Evolutionary conservation across 2,888 invertebrate genomes (phyloP).

Genomic region (Thelaira solivaga): DNA sequence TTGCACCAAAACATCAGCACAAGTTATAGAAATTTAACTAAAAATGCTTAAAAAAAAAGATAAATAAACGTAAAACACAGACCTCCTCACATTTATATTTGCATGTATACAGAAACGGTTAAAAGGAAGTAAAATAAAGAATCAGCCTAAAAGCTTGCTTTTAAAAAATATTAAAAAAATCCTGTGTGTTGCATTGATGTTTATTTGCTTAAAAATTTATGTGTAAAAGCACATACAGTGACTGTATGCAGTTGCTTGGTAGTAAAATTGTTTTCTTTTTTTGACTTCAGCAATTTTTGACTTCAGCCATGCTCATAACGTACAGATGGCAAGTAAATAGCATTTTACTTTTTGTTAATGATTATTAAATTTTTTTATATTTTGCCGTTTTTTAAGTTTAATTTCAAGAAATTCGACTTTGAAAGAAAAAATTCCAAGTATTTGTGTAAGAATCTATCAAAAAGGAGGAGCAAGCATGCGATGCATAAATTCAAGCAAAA

Average conservation of each 20-base stretch:
- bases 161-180: slow-evolving; percentile 19
- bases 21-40: background rate
- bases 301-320: too few relatives aligned
- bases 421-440: too few relatives aligned
- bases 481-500: too few relatives aligned
- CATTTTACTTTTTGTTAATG: background rate
- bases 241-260: slow-evolving; percentile 20
- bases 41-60: too few relatives aligned
- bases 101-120: background rate
- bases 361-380: too few relatives aligned
- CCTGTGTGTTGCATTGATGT: background rate
- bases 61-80: background rate
- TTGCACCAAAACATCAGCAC: background rate
- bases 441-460: too few relatives aligned
- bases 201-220: slow-evolving; percentile 14
- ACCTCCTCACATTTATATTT: background rate
- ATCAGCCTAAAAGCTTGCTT: slow-evolving; percentile 50
- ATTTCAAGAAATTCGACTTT: too few relatives aligned
- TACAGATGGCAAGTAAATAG: background rate
- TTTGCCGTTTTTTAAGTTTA: too few relatives aligned
- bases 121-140: background rate
- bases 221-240: background rate
- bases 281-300: too few relatives aligned
- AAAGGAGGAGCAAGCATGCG: too few relatives aligned
- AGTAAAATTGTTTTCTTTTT: background rate